Evolutionary conservation across 2,888 invertebrate species (phyloP).

Genomic region (Orthosia cruda): DNA sequence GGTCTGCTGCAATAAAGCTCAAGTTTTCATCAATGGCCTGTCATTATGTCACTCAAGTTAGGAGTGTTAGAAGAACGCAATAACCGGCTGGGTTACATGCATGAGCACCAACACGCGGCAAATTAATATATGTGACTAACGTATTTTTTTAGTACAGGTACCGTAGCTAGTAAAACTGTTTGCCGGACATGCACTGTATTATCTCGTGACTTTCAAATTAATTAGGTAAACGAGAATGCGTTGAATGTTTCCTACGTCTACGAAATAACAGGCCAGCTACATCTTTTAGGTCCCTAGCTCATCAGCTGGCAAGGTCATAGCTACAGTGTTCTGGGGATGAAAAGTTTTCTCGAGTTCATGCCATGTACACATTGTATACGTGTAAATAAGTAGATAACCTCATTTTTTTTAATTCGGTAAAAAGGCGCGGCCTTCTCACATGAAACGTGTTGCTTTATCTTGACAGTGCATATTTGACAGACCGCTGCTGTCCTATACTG

Average conservation of each 20-base stretch:
- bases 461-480: too few relatives aligned
- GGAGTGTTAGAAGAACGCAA: conserved; percentile 35
- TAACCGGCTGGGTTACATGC: not conserved
- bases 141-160: not conserved
- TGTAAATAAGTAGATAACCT: too few relatives aligned
- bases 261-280: not conserved
- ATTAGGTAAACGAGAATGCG: not conserved
- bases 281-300: not conserved
- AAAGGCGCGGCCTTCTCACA: too few relatives aligned
- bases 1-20: conserved; percentile 53
- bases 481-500: too few relatives aligned
- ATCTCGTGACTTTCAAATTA: not conserved
- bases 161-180: not conserved
- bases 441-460: too few relatives aligned
- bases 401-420: too few relatives aligned
- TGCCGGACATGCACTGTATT: not conserved
- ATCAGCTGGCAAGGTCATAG: too few relatives aligned
- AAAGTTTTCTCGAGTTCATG: too few relatives aligned
- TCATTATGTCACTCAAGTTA: not conserved
- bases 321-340: too few relatives aligned
- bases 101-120: not conserved
- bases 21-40: conserved; percentile 53
- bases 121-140: not conserved
- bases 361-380: too few relatives aligned
- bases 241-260: not conserved